These are phyloP conservation scores for Noctua pronuba DNA, from an alignment of 2,888 invertebrate genomes.

Conservation along the genomic window DNA sequence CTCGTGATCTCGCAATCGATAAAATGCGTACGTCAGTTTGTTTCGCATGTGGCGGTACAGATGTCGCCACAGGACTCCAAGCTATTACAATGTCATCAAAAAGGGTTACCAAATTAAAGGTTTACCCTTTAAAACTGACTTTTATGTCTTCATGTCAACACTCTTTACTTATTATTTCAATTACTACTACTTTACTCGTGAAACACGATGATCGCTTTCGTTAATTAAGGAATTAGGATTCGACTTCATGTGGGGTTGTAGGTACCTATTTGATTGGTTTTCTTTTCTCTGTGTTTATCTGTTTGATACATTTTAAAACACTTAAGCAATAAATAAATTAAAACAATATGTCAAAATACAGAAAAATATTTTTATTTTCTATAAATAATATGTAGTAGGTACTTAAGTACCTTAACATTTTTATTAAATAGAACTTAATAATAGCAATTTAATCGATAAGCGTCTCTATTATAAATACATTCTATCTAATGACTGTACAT, in stretches of 20 bases:
- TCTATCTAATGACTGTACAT: conserved; percentile 61
- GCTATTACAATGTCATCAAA: background rate
- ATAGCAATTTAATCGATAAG: conserved; percentile 18
- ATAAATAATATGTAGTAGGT: conserved; percentile 23
- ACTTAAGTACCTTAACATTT: conserved; percentile 22
- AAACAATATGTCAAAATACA: conserved; percentile 34
- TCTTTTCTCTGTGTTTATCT: background rate
- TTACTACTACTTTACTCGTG: background rate
- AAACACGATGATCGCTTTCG: background rate
- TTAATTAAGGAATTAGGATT: background rate
- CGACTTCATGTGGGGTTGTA: background rate
- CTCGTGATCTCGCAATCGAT: too few relatives aligned
- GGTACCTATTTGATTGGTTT: background rate
- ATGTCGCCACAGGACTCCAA: background rate
- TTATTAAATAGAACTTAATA: conserved; percentile 23
- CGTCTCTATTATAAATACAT: conserved; percentile 13
- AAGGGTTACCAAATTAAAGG: background rate
- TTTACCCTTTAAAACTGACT: background rate
- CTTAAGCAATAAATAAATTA: background rate
- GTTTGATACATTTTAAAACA: background rate
- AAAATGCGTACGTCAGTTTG: background rate
- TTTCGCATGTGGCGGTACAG: background rate
- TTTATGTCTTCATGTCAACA: background rate
- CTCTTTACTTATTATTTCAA: background rate
- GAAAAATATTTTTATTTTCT: conserved; percentile 58